phyloP scores from a whole-genome alignment of 2,888 invertebrate species.

The Aproaerema taeniolella region DNA sequence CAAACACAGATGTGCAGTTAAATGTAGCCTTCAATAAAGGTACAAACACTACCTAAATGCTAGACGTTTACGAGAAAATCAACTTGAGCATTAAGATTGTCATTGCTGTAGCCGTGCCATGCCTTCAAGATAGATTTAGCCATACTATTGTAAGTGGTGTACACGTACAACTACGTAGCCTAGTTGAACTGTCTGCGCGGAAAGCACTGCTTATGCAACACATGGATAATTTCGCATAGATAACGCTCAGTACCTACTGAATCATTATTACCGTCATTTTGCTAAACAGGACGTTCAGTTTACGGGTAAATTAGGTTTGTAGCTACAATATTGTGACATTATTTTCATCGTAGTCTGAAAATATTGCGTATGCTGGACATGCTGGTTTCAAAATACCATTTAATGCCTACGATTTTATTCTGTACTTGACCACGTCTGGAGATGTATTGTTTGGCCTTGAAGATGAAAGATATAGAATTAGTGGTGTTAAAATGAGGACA shows the following conservation, averaged over 20 bases:
- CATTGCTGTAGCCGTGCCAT: too few species aligned
- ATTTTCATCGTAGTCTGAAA: too few species aligned
- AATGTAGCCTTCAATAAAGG: too few species aligned
- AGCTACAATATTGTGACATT: too few species aligned
- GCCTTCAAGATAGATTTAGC: too few species aligned
- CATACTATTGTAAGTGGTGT: background rate
- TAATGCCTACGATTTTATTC: too few species aligned
- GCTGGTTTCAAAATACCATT: too few species aligned
- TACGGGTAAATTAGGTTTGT: background rate
- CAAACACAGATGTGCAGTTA: too few species aligned
- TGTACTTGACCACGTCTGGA: background rate
- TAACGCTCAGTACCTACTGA: constrained; percentile 26
- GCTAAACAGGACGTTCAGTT: constrained; percentile 16
- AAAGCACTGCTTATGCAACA: constrained; percentile 35
- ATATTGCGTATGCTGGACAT: too few species aligned
- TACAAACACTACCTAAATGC: too few species aligned
- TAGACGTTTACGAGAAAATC: too few species aligned
- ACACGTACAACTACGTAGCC: background rate
- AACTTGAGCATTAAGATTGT: too few species aligned
- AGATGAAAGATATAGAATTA: constrained; percentile 2
- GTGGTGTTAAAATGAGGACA: constrained; percentile 4
- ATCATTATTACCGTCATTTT: constrained; percentile 26
- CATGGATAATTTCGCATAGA: constrained; percentile 28
- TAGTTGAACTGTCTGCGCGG: background rate
- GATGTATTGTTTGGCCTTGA: constrained; percentile 2